phyloP scores from a whole-genome alignment of 2,888 invertebrate genomes.

The Holacanthella duospinosa region DNA sequence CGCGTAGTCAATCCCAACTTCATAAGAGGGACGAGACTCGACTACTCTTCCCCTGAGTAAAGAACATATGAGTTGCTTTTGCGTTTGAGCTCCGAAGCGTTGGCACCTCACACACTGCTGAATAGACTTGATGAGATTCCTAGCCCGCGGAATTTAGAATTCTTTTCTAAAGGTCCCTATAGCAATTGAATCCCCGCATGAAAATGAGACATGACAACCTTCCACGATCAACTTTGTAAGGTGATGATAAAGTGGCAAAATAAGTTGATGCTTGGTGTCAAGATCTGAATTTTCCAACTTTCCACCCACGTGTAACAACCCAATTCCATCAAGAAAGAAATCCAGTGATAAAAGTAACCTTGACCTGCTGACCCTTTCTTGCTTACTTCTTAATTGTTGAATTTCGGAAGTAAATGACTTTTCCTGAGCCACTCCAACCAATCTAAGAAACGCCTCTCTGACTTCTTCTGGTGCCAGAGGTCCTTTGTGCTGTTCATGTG shows the following conservation, averaged over 20 bases:
- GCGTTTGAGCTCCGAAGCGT: background rate
- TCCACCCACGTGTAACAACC: constrained; percentile 27
- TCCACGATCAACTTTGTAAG: constrained; percentile 15
- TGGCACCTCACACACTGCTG: constrained; percentile 22
- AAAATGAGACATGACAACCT: constrained; percentile 7
- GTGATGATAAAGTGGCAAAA: constrained; percentile 14
- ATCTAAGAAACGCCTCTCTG: background rate
- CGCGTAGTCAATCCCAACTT: constrained; percentile 25
- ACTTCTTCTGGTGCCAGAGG: background rate
- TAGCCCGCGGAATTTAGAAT: constrained; percentile 11
- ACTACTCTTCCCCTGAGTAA: constrained; percentile 33
- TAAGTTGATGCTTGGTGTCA: constrained; percentile 19
- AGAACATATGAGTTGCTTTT: constrained; percentile 37
- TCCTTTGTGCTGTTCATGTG: background rate
- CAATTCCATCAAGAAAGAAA: constrained; percentile 23
- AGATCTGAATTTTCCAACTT: constrained; percentile 22
- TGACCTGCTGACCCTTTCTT: background rate
- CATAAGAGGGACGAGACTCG: constrained; percentile 34
- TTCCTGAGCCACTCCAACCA: background rate
- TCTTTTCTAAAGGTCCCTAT: background rate
- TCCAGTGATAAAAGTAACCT: background rate
- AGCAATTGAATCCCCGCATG: background rate
- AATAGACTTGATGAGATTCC: constrained; percentile 1
- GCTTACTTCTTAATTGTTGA: background rate
- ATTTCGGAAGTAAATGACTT: background rate